phyloP scores from a whole-genome alignment of 2,888 invertebrate species.

The Troglohyphantes excavatus region DNA sequence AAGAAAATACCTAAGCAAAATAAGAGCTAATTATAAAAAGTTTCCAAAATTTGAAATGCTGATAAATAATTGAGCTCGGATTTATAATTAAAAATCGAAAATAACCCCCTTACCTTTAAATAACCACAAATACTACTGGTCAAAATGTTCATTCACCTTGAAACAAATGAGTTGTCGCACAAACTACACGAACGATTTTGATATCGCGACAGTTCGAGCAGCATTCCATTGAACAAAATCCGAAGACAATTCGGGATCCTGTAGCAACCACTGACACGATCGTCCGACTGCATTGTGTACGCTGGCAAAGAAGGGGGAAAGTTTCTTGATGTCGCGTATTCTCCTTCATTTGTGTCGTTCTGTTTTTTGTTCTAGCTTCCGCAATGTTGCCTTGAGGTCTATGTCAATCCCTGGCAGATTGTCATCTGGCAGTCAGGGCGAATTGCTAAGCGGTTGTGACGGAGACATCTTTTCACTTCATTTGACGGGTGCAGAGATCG shows the following conservation, averaged over 20 bases:
- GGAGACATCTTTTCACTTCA: slow-evolving; percentile 42
- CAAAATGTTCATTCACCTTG: background rate
- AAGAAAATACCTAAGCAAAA: no score
- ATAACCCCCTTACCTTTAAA: background rate
- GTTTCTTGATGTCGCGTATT: slow-evolving; percentile 22
- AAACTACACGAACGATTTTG: background rate
- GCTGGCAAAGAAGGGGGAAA: slow-evolving; percentile 50
- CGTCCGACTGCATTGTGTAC: slow-evolving; percentile 53
- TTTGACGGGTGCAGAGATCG: slow-evolving; percentile 53
- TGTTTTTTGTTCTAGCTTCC: slow-evolving; percentile 21
- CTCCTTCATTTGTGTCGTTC: slow-evolving; percentile 27
- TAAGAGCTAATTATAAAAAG: no score
- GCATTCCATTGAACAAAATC: background rate
- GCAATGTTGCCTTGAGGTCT: slow-evolving; percentile 62
- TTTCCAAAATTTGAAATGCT: no score
- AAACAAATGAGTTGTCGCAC: background rate
- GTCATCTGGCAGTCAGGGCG: slow-evolving; percentile 66
- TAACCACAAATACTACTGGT: background rate
- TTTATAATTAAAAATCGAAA: no score
- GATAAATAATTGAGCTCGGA: no score
- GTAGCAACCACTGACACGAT: background rate
- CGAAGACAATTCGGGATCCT: slow-evolving; percentile 15
- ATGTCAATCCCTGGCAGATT: slow-evolving; percentile 66
- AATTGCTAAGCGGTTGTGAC: slow-evolving; percentile 52
- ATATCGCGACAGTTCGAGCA: background rate